Base-by-base conservation (phyloP, 2,797 vertebrate species). In the Peromyscus nudipes region DNA sequence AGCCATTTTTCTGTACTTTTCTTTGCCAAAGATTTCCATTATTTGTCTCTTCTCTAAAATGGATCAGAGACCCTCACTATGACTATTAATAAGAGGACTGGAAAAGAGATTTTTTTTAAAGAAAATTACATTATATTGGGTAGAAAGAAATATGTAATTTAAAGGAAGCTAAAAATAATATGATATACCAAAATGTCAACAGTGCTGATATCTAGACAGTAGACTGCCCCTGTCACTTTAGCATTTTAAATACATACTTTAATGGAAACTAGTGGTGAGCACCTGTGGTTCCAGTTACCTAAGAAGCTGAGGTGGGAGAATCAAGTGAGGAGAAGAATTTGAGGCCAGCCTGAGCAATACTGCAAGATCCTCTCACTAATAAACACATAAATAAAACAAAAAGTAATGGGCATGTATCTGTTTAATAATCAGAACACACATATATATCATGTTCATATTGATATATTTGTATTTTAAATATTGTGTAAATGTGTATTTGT, bases 1-100 rank as follows among this genome's bases (percentile, higher is more conserved):
- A 65, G 76, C 57, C 65, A n/a, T 40, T 96, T 95, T 46, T 65
- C 80, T 43, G 75, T 46, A n/a, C 21, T 96, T 97, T 71, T 81
- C 34, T 96, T 94, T 91, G n/a, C 62, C 84, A 93, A 55, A 29
- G 62, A 87, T 92, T 92, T 87, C 80, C 96, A 95, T 89, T 73
- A 62, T 69, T 92, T 79, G 62, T 14, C 40, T 96, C 46, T 79
- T 84, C 83, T 89, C 62, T 91, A 86, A 94, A 83, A 73, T 77
- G 34, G 96, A 92, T 67, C 52, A 91, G 40, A 31, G 40, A 12
- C 12, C 14, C 62, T 92, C 25, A 65, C 29, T 55, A 6, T 62
- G 49, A 77, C 43, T 90, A 77, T 92, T 93, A 95, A 67, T 82
- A 92, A 93, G 62, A 92, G 11, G 19, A 96, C 55, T 79, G 92